Percentiles rank a stretch among this genome's conserved stretches.
Conservation (phyloP, 1,140 invertebrate species). For the Orchestia grillus region DNA sequence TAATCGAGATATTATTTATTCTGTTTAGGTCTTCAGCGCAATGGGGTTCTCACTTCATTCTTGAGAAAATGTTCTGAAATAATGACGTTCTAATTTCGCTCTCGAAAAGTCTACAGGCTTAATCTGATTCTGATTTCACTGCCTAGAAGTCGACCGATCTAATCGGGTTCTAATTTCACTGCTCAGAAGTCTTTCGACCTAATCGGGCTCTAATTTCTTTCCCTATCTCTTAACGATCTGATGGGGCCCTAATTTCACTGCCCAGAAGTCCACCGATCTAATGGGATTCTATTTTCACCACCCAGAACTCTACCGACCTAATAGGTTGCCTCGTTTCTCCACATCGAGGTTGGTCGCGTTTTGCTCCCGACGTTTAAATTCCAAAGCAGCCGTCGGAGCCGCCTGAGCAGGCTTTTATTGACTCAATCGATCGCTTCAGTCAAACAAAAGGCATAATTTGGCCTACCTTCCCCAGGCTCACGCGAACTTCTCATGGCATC, state of each 20-base stretch:
- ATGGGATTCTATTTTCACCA: background rate
- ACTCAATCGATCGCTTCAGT: constrained; percentile 30
- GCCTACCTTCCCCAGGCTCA: background rate
- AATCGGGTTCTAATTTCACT: background rate
- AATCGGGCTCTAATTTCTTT: background rate
- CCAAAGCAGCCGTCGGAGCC: background rate
- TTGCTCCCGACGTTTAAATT: background rate
- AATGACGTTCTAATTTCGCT: too few species aligned
- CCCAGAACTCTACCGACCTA: background rate
- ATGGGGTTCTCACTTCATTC: too few species aligned
- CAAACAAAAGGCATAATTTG: constrained; percentile 44
- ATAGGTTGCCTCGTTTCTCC: background rate
- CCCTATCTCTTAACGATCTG: background rate
- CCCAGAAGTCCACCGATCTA: background rate
- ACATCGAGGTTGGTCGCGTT: background rate
- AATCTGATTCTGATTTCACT: too few species aligned
- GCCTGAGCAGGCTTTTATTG: constrained; percentile 29
- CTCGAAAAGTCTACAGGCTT: too few species aligned
- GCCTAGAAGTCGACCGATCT: background rate
- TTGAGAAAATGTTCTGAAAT: too few species aligned
- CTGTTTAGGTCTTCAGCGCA: too few species aligned
- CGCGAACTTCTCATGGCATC: background rate
- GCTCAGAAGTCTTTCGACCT: background rate
- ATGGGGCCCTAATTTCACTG: background rate
- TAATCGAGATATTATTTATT: too few species aligned